Evolutionary conservation across 92 coral and sea anemone genomes (phyloP), one percentile per base, ranked within the genome.

Genomic region (Porites evermanni): DNA sequence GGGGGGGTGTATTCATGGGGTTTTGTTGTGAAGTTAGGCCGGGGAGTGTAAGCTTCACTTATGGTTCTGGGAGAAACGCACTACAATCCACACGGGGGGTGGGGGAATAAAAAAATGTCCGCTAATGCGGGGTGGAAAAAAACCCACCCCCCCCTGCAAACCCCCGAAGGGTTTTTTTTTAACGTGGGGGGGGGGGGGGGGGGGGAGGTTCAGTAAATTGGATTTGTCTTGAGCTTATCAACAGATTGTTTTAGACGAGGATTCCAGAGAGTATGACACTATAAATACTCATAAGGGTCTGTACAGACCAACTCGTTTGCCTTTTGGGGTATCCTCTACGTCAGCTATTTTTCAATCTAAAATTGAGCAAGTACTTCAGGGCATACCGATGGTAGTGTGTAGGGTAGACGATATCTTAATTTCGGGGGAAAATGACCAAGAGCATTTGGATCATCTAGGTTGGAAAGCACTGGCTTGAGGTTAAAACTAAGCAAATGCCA

Each of bases 301-400:
- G 10, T 93, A 90, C 79, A 74, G 73, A 70, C 87, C 53, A 64
- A 88, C 89, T n/a, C 51, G 89, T 14, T n/a, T 93, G 72, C 84
- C 86, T 23, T 93, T 77, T 76, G 88, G 93, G 23, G 82, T 89
- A 4, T 82, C 95, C 23, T 93, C 95, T 6, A 91, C 88, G 17
- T 91, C 86, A 47, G 93, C 83, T 6, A 53, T 93, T 17, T 93
- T 89, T 90, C 95, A 90, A 67, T 32, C 92, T 23, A 72, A 94
- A 7, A 93, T 90, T 91, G 94, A 90, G 18, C 92, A 88, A 68
- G 73, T 93, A 6, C 77, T 93, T 18, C 87, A 84, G 64, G 92
- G 94, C 8, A 64, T 93, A 47, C 63, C 67, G 8, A 74, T 84
- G 10, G 85, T 73, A 32, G 87, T 84, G 61, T 87, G 91, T 67